These are phyloP conservation scores for Crotophaga sulcirostris DNA, from an alignment of 2,113 vertebrate species.

Conservation along the genomic window DNA sequence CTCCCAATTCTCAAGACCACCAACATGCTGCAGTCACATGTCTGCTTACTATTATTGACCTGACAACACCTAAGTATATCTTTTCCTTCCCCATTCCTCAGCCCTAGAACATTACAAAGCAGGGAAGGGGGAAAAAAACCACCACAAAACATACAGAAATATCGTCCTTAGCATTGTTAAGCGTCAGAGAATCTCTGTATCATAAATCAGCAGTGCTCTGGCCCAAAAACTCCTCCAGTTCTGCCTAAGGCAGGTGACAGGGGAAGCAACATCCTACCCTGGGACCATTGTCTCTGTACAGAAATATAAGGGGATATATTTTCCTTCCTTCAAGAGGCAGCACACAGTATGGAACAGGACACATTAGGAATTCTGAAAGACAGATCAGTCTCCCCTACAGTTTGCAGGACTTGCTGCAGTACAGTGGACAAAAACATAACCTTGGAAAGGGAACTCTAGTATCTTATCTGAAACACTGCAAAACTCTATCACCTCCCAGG, in stretches of 20 bases:
- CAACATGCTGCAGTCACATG: fast-evolving
- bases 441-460: not conserved
- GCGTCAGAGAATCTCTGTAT: not conserved
- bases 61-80: fast-evolving
- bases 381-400: not conserved
- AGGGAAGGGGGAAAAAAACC: no score
- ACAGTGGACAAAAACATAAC: not conserved
- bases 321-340: not conserved
- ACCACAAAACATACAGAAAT: not conserved
- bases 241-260: not conserved
- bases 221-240: not conserved
- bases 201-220: not conserved
- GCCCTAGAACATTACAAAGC: not conserved
- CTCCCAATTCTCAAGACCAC: not conserved
- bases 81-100: not conserved
- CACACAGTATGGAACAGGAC: not conserved
- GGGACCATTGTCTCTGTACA: not conserved
- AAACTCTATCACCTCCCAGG: not conserved
- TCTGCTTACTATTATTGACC: not conserved
- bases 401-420: not conserved
- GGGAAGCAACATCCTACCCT: not conserved
- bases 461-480: not conserved
- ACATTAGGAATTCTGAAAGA: not conserved
- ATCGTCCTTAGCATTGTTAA: not conserved
- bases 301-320: not conserved